Evolutionary conservation across 2,113 vertebrate genomes (phyloP).

Genomic region (Entomyzon cyanotis): DNA sequence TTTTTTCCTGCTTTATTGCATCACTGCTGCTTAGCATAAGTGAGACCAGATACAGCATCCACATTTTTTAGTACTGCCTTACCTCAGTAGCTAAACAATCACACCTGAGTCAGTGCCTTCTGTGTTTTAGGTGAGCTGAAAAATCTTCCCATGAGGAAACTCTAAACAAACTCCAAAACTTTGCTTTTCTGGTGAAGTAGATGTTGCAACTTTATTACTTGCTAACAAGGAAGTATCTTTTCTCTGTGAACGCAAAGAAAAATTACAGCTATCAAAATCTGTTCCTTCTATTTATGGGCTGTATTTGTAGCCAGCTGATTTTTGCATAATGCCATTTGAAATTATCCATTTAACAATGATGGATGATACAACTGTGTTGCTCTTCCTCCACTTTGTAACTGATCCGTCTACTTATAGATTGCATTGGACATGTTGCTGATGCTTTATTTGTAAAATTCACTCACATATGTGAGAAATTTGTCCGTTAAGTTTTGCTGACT

Average conservation of each 20-base stretch:
- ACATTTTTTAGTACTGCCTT: not conserved
- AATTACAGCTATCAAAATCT: slow-evolving; percentile 4
- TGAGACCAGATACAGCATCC: not conserved
- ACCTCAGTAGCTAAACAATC: not conserved
- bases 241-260: not conserved
- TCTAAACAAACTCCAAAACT: not conserved
- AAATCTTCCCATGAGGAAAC: not conserved
- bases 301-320: slow-evolving; percentile 33
- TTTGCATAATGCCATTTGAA: slow-evolving; percentile 54
- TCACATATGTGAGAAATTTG: slow-evolving; percentile 22
- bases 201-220: not conserved
- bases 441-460: slow-evolving; percentile 40
- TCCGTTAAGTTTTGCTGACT: not conserved
- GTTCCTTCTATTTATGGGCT: not conserved
- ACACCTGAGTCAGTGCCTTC: not conserved
- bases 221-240: not conserved
- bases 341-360: slow-evolving; percentile 34
- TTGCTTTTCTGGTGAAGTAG: not conserved
- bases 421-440: not conserved
- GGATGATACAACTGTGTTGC: not conserved
- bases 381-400: slow-evolving; percentile 27
- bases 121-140: not conserved
- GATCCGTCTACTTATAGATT: slow-evolving; percentile 8
- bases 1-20: not conserved
- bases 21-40: not conserved